These are phyloP conservation scores for Carcharodon carcharias DNA, from an alignment of 2,797 vertebrate species.

Conservation along the genomic window DNA sequence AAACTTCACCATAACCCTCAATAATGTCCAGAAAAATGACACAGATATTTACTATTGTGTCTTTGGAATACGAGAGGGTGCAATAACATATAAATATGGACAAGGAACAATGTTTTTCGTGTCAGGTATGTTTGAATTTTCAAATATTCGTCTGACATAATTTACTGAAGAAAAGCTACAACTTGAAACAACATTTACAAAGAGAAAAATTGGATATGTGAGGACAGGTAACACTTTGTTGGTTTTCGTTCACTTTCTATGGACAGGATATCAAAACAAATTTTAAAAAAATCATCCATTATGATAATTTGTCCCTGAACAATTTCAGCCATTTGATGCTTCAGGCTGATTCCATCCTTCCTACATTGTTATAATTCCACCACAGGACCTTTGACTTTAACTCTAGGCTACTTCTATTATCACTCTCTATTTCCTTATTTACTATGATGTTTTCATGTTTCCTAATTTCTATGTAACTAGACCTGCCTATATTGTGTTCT, in stretches of 20 bases:
- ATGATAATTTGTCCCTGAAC: background rate
- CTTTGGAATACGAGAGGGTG: background rate
- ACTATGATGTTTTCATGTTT: too few species aligned
- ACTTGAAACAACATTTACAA: background rate
- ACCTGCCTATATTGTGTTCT: too few species aligned
- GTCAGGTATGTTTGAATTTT: background rate
- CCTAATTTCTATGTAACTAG: too few species aligned
- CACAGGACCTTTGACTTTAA: too few species aligned
- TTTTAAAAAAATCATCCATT: background rate
- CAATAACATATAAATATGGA: accelerated
- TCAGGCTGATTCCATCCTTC: background rate
- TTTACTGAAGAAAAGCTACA: background rate
- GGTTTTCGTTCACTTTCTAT: background rate
- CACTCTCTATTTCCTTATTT: too few species aligned
- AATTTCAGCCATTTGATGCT: background rate
- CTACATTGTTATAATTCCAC: too few species aligned
- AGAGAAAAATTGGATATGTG: background rate
- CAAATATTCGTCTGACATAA: background rate
- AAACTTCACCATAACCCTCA: background rate
- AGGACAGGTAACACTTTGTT: background rate
- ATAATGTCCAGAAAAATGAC: background rate
- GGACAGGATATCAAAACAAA: background rate
- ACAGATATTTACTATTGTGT: background rate
- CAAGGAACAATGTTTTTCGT: background rate
- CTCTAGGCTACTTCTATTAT: too few species aligned